Base-by-base conservation (phyloP, 2,113 vertebrate species). In the Cisticola juncidis region DNA sequence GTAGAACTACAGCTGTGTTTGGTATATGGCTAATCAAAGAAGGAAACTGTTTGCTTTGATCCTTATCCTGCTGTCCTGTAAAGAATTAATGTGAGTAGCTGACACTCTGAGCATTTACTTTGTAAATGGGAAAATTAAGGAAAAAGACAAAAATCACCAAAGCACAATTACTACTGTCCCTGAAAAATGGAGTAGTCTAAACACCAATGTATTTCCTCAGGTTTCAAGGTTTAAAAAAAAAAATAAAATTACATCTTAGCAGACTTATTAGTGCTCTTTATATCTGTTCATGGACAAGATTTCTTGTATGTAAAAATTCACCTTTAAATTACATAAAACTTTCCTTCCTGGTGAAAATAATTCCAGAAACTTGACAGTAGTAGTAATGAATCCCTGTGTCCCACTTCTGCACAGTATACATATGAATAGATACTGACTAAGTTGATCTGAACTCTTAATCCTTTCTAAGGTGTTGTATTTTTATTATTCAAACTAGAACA, bases 41-140 rank as follows among this genome's bases (percentile, higher is more conserved):
- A 79, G 70, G 40, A 84, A 92, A 86, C 60, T 90, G 62, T 96
- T 97, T 96, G 79, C 58, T 91, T 95, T 87, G 80, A 81, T 95
- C 76, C 80, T 92, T 24, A 94, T 70, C 62, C 29, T 84, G 19
- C 57, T 90, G 79, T 88, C 71, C 84, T 74, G 57, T 70, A 95
- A 85, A 86, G 82, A 89, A 89, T 88, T 88, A 92, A 81, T 69
- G 57, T 0, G 2, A 88, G 23, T 74, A 94, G 64, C 61, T 81
- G 83, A 80, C n/a, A 88, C 22, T 44, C 33, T 38, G 56, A 70
- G 12, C 44, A 79, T 94, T 95, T 95, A 70, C 45, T 42, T 84
- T 88, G 42, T 84, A 50, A 92, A 82, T 64, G 64, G 3, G 14
- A 25, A 86, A 91, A 78, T 66, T 44, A 91, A 81, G 21, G 18